Evolutionary conservation across 2,888 invertebrate species (phyloP).

Genomic region (Dryomyza anilis): DNA sequence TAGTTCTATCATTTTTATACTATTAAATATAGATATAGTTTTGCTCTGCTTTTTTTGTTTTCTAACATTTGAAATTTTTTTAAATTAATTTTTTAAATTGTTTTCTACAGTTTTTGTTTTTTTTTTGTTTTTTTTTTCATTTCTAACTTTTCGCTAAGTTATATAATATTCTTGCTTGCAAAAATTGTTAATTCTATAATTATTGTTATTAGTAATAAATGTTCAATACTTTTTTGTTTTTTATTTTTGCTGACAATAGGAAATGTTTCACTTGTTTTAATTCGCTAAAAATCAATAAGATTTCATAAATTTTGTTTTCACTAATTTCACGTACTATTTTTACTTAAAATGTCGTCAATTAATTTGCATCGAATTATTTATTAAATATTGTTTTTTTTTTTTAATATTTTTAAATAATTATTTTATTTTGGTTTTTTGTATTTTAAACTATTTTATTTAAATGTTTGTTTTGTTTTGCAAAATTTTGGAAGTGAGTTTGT

Average conservation of each 20-base stretch:
- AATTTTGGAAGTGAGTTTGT: constrained; percentile 53
- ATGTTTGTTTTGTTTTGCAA: constrained; percentile 4
- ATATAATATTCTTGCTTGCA: constrained; percentile 16
- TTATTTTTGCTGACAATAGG: constrained; percentile 30
- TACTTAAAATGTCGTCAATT: constrained; percentile 16
- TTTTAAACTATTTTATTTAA: constrained; percentile 14
- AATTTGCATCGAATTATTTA: constrained; percentile 3
- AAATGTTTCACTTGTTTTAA: constrained; percentile 10
- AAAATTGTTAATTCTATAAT: constrained; percentile 26
- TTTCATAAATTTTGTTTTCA: constrained; percentile 48
- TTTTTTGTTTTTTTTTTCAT: constrained; percentile 40
- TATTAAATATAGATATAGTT: constrained; percentile 41
- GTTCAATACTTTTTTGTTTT: constrained; percentile 38
- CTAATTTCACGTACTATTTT: constrained; percentile 42
- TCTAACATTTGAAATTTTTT: background rate
- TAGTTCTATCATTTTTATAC: constrained; percentile 43
- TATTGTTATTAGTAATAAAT: constrained; percentile 21
- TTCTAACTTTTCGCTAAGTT: constrained; percentile 34
- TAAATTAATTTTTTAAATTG: background rate
- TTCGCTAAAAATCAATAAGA: constrained; percentile 19
- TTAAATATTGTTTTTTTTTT: background rate
- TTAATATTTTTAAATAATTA: background rate
- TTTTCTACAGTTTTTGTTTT: constrained; percentile 27
- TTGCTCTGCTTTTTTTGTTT: constrained; percentile 20
- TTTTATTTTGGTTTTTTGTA: no score